phyloP scores from a whole-genome alignment of 2,797 vertebrate genomes.

The Eulemur coronatus region DNA sequence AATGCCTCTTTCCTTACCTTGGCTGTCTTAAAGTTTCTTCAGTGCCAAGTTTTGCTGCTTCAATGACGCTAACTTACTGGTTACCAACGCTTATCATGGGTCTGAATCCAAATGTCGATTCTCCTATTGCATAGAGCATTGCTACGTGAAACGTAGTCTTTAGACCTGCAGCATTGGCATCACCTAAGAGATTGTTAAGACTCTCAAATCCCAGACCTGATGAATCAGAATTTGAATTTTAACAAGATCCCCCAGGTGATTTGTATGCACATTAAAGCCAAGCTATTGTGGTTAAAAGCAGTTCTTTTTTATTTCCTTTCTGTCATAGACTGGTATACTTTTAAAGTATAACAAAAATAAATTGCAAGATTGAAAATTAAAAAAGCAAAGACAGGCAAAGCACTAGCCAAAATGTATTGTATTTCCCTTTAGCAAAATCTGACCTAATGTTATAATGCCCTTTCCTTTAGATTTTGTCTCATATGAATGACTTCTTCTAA shows the following conservation, averaged over 20 bases:
- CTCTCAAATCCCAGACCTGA: neutral
- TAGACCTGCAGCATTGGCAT: neutral
- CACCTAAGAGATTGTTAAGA: neutral
- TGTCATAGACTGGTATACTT: neutral
- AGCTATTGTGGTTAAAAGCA: neutral
- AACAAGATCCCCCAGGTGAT: neutral
- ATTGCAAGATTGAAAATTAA: neutral
- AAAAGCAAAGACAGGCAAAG: neutral
- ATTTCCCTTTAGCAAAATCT: slow-evolving; percentile 32
- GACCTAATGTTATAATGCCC: slow-evolving; percentile 9
- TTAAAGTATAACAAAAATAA: slow-evolving; percentile 21
- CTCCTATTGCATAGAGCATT: neutral
- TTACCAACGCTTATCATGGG: neutral
- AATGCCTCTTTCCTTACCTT: neutral
- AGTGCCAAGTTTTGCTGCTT: neutral
- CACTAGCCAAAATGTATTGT: neutral
- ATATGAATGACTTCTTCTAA: neutral
- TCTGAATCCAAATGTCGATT: neutral
- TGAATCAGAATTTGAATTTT: slow-evolving; percentile 18
- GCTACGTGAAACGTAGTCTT: neutral
- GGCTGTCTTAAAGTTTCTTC: neutral
- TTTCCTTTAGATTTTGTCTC: slow-evolving; percentile 18
- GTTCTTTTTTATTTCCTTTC: neutral
- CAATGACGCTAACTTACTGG: neutral
- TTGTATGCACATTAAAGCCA: neutral